Percentiles rank a stretch among this genome's conserved stretches.
phyloP scores from a whole-genome alignment of 2,113 vertebrate genomes.

The Ovis canadensis region DNA sequence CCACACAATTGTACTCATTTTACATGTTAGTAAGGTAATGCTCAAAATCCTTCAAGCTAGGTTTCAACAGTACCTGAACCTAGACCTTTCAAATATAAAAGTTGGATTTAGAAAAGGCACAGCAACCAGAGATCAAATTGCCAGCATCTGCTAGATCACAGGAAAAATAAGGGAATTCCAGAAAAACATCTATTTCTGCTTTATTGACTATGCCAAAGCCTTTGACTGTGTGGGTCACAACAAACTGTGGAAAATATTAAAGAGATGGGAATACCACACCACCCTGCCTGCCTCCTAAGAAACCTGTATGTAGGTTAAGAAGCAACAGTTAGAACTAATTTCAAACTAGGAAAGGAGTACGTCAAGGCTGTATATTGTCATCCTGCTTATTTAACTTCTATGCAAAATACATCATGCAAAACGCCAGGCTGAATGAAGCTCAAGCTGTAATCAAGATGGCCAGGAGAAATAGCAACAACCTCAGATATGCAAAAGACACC shows the following conservation, averaged over 20 bases:
- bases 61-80: neutral
- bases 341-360: neutral
- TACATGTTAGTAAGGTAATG: neutral
- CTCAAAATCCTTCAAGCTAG: neutral
- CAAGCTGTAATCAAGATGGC: neutral
- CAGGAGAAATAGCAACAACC: neutral
- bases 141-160: neutral
- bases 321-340: neutral
- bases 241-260: neutral
- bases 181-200: neutral
- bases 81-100: neutral
- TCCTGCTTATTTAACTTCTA: neutral
- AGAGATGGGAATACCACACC: neutral
- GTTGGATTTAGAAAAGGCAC: neutral
- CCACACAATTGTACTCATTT: neutral
- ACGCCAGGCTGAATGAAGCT: neutral
- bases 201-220: neutral
- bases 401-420: neutral
- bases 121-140: neutral
- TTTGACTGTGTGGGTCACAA: neutral
- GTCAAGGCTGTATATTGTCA: neutral
- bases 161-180: neutral
- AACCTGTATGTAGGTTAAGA: neutral
- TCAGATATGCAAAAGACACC: neutral
- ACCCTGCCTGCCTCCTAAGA: neutral